phyloP scores from a whole-genome alignment of 2,113 vertebrate genomes.

The Neomonachus schauinslandi region DNA sequence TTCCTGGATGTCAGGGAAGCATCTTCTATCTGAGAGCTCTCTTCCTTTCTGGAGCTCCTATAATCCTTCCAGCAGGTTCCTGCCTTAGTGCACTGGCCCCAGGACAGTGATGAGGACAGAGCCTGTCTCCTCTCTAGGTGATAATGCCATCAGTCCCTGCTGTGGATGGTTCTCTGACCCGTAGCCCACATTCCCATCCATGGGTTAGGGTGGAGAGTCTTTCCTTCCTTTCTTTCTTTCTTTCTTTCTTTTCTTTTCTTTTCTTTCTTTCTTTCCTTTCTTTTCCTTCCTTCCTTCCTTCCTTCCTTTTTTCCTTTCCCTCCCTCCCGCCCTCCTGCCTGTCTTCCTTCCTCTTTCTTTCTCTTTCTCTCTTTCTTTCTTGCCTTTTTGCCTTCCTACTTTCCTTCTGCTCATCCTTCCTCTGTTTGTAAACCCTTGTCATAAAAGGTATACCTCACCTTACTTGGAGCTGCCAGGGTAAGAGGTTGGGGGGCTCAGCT shows the following conservation, averaged over 20 bases:
- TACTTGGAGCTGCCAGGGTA: constrained; percentile 32
- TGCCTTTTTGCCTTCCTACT: background rate
- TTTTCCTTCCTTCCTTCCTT: background rate
- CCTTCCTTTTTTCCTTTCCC: background rate
- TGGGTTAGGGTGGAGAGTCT: background rate
- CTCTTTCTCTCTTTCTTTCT: background rate
- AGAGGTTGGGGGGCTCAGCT: background rate
- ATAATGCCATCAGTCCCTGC: background rate
- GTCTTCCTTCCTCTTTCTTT: background rate
- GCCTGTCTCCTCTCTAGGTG: background rate
- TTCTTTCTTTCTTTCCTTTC: background rate
- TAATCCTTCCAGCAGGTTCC: background rate
- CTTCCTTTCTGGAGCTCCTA: background rate
- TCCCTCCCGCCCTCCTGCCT: background rate
- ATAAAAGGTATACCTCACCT: constrained; percentile 53
- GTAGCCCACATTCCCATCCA: background rate
- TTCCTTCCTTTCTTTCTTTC: background rate
- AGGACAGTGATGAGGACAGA: background rate
- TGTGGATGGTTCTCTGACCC: background rate
- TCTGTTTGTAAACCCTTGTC: constrained; percentile 65
- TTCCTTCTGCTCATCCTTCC: background rate
- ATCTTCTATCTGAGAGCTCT: background rate
- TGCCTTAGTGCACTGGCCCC: background rate
- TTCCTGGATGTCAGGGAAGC: background rate
- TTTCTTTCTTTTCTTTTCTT: background rate